Conservation (phyloP, 2,113 vertebrate genomes). For the Equus przewalskii region DNA sequence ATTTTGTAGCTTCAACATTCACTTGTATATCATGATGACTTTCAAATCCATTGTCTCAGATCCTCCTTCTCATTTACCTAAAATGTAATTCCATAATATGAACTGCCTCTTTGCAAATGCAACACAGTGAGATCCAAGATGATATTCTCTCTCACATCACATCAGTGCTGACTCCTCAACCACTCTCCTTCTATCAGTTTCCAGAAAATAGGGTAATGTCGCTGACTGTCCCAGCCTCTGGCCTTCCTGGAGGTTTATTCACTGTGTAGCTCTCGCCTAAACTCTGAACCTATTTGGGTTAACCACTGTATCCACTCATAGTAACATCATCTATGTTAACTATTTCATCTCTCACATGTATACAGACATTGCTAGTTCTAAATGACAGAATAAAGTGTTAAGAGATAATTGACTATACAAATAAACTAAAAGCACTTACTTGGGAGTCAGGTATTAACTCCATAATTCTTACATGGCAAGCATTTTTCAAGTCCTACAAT, state of each 20-base stretch:
- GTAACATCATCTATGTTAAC: neutral
- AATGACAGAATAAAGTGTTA: neutral
- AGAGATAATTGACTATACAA: neutral
- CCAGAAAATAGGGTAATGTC: neutral
- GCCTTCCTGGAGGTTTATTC: neutral
- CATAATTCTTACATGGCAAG: neutral
- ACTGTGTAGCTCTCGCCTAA: neutral
- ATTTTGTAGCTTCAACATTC: slow-evolving; percentile 4
- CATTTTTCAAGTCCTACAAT: neutral
- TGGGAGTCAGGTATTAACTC: neutral
- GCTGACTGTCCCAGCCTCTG: neutral
- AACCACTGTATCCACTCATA: neutral
- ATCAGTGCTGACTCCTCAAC: neutral
- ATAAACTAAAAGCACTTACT: slow-evolving; percentile 30
- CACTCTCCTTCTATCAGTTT: neutral
- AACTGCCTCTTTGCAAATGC: neutral
- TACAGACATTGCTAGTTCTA: neutral
- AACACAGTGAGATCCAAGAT: neutral
- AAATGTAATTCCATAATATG: neutral
- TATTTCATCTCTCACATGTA: neutral
- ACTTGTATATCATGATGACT: neutral
- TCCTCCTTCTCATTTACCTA: neutral
- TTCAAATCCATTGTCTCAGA: neutral
- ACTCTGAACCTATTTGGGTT: slow-evolving; percentile 35
- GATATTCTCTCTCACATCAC: neutral